Base-by-base conservation (phyloP, 2,888 invertebrate genomes). In the Perizoma affinitatum region DNA sequence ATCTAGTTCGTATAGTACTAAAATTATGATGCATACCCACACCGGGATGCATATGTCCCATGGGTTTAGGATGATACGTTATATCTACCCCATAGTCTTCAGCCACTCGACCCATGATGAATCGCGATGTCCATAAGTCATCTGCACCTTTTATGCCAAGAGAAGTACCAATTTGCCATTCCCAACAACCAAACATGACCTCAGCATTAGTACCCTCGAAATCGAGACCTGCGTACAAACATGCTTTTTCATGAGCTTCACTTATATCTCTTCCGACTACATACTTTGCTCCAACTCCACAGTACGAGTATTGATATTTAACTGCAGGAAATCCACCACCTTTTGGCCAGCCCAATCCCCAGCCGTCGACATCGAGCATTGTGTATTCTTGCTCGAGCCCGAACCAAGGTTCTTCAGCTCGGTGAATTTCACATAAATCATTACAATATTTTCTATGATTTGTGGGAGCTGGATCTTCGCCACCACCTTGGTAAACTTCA, bases 181-280 rank as follows among this genome's bases (percentile, higher is more conserved):
- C 96, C 97, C 97, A 97, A 93, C 97, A 97, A 36, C 96, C 96
- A 33, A 96, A 97, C 98, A 98, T 98, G 35, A 98, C 99, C 92
- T 99, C 99, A 5, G 99, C 99, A 83, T 99, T 99, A 41, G 96
- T 97, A 41, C 99, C 99, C 68, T 96, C 95, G 72, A 99, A 96
- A 74, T 97, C 96, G 65, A 98, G 94, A 47, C 99, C 99, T 61
- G 98, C 96, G 84, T 98, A 99, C 53, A 99, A 92, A 80, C 98
- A 98, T 6, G 98, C 90, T 66, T 87, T 84, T 0, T 81, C 75
- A 78, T 99, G 99, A 6, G 97, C 96, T 87, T 99, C 98, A 11
- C 96, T 95, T 66, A 99, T 95, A 79, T 99, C 98, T 62, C 99
- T 94, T 5, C 98, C 99, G 77, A 96, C 97, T 6, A 98, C 96